phyloP scores from a whole-genome alignment of 2,113 vertebrate species.

The Oryzias celebensis region DNA sequence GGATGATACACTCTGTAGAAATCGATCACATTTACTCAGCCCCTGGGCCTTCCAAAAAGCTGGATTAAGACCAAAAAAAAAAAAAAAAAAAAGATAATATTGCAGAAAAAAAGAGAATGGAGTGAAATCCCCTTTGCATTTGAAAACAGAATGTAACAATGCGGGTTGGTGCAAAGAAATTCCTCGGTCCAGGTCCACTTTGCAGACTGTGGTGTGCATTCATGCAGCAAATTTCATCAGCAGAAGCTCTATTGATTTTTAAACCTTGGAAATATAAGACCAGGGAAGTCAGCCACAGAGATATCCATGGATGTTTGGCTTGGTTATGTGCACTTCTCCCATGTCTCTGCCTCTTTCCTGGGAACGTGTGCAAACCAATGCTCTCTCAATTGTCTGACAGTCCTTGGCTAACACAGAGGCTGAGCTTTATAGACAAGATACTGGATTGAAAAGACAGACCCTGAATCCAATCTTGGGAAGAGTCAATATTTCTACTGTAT shows the following conservation, averaged over 20 bases:
- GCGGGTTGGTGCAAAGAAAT: conserved; percentile 38
- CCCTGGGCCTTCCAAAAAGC: conserved; percentile 65
- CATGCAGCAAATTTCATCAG: conserved; percentile 77
- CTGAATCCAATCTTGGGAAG: conserved; percentile 36
- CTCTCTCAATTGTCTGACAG: conserved; percentile 60
- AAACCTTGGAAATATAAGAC: conserved; percentile 70
- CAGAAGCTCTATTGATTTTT: conserved; percentile 70
- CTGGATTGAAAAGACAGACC: conserved; percentile 53
- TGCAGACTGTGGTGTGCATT: conserved; percentile 52
- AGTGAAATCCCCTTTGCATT: conserved; percentile 76
- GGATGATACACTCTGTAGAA: conserved; percentile 73
- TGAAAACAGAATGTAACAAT: conserved; percentile 64
- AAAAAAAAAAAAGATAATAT: conserved; percentile 30
- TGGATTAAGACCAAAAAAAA: conserved; percentile 58
- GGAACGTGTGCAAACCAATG: conserved; percentile 48
- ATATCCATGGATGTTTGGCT: conserved; percentile 54
- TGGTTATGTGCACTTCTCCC: conserved; percentile 55
- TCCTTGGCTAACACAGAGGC: conserved; percentile 42
- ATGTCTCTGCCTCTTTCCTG: conserved; percentile 41
- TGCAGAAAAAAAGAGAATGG: conserved; percentile 56
- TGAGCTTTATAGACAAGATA: conserved; percentile 50
- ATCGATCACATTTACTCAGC: conserved; percentile 78
- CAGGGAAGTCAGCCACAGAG: conserved; percentile 52
- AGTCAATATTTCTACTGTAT: conserved; percentile 47
- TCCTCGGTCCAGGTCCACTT: conserved; percentile 33